These are phyloP conservation scores for Cepaea nemoralis DNA, from an alignment of 1,140 invertebrate genomes.

Conservation along the genomic window DNA sequence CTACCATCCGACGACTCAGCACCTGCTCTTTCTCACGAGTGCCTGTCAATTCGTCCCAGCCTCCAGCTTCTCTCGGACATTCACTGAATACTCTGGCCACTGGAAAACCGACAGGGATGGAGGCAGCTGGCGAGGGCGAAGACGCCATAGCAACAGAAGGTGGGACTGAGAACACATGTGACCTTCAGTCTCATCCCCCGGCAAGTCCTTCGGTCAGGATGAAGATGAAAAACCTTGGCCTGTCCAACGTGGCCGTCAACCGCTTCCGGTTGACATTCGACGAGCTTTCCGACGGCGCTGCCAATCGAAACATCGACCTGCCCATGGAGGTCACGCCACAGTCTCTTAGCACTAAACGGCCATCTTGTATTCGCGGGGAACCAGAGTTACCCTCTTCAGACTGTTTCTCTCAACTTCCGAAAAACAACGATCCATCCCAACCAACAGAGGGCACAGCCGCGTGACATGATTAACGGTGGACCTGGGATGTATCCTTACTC, in stretches of 20 bases:
- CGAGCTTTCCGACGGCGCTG: slow-evolving; percentile 27
- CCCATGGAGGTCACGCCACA: slow-evolving; percentile 23
- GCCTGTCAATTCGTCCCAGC: not conserved
- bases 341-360: not conserved
- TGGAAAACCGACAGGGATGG: too few species aligned
- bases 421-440: not conserved
- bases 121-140: not conserved
- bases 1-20: slow-evolving; percentile 10
- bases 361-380: slow-evolving; percentile 36
- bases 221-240: slow-evolving; percentile 32
- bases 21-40: slow-evolving; percentile 21
- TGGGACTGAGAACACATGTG: not conserved
- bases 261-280: slow-evolving; percentile 33
- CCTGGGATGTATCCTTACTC: not conserved
- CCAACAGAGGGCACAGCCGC: too few species aligned
- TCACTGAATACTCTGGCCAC: too few species aligned
- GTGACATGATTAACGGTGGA: not conserved
- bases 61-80: not conserved
- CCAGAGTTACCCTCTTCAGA: slow-evolving; percentile 21
- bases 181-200: not conserved
- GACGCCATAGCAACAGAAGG: not conserved
- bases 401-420: not conserved
- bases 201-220: slow-evolving; percentile 1
- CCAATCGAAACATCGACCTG: slow-evolving; percentile 28
- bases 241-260: slow-evolving; percentile 9